Evolutionary conservation across 2,888 invertebrate genomes (phyloP), one percentile per base, ranked within the genome.

Genomic region (Metellina segmentata): DNA sequence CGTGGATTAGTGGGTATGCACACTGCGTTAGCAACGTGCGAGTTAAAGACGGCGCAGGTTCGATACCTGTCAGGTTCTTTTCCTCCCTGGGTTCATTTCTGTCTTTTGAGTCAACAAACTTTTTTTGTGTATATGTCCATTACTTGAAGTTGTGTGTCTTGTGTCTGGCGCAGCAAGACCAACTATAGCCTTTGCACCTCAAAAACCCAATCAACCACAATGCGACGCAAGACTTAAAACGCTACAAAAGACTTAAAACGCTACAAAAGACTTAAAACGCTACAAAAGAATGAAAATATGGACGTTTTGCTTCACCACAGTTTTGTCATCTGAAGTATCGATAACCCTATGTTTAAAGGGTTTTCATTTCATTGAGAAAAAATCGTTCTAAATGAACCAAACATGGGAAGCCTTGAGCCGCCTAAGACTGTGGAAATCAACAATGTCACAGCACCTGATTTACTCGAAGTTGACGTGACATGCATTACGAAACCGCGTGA

Each of bases 371-470:
- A 48, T 11, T 74, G 52, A 13, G 16, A 34, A 85, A 83, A 85
- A 85, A 85, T 0, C 19, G 48, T 51, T 53, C 83, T 48, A 85
- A 34, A 75, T 61, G 79, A 79, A 79, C 61, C 61, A 61, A 49
- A 74, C 85, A 34, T 19, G n/a, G 16, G 48, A 74, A 71, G 69
- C 85, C 85, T 85, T 85, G 85, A 61, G 53, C 61, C 16, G 34
- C 48, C 61, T 13, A 74, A 52, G 53, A 5, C 53, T 7, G n/a
- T 16, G 74, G 53, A 75, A 53, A 85, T 74, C n/a, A 53, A 34
- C 85, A 75, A 81, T 69, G 75, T 75, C 75, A 69, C 81, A 13
- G 11, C 69, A 61, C 49, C n/a, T 75, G 88, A 88, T 88, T 69
- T 61, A 81, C 75, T 74, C 34, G 20, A 48, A 51, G n/a, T 51